Evolutionary conservation across 2,888 invertebrate genomes (phyloP), one percentile per base, ranked within the genome.

Genomic region (Perizoma affinitatum): DNA sequence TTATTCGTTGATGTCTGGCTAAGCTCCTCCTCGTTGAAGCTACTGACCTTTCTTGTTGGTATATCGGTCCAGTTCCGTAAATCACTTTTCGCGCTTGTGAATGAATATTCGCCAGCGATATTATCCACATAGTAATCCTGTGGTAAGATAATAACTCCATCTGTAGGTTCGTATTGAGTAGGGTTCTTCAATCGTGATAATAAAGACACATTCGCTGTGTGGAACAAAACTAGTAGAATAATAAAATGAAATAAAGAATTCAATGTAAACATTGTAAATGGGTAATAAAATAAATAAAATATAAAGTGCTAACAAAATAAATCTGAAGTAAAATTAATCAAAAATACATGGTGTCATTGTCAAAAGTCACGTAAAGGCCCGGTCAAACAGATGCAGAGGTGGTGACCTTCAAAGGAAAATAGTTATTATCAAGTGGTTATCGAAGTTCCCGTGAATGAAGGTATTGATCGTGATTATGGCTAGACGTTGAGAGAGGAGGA

Each of bases 131-230:
- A 60, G 45, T 79, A 79, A 52, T 80, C 79, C 48, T 76, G 71
- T 5, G 78, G 75, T 11, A 75, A 58, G 43, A 78, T 44, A 44
- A 68, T 54, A 0, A 73, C 57, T 9, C 71, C 69, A 34, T 52
- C 66, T 6, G 68, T 65, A 43, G 56, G 40, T 8, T 62, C 51
- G 51, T 78, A 78, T 7, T 61, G 10, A 35, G 72, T 66, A 5
- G 68, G 67, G 48, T 73, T 79, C 62, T 74, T 78, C 5, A 67
- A 6, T 4, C 75, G 68, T 3, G 80, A 79, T n/a, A 79, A 50
- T 49, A 74, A 57, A 6, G 71, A 65, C n/a, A 51, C n/a, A 40
- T 41, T 44, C 6, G 33, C 51, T n/a, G 8, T 43, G 6, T 41
- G 41, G 33, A 41, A 44, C 4, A 44, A 58, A 36, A 46, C 6